Evolutionary conservation across 2,888 invertebrate species (phyloP), one percentile per base, ranked within the genome.

Genomic region (Malthinus seriepunctatus): DNA sequence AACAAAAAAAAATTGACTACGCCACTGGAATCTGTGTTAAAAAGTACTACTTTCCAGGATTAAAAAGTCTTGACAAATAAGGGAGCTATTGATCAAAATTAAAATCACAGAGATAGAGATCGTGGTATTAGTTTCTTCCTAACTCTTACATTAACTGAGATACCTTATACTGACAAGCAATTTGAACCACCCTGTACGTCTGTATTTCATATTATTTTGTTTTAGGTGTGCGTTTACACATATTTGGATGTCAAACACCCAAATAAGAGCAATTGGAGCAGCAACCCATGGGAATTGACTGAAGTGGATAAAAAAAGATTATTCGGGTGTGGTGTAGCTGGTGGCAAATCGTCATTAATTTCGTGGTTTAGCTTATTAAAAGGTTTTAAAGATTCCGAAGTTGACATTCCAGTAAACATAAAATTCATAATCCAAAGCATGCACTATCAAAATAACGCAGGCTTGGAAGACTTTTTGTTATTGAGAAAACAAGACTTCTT

Each of bases 371-470:
- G 80, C 49, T 76, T 75, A 0, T 68, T 81, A 8, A 69, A 77
- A 56, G 74, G 74, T 3, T 79, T 78, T 58, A 72, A 74, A 52
- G 56, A 68, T 8, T 65, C 71, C 1, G 68, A 73, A 6, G 68
- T 77, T 8, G 71, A 73, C 8, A 11, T 81, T 1, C 81, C 81
- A 0, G 76, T 81, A 1, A 81, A 81, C 63, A 63, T 81, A 3
- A 79, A 79, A 66, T 78, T 81, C 54, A 72, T 80, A 31, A 75
- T 76, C 61, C 80, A 81, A 64, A 76, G 78, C 1, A 79, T 79
- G 78, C 68, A 78, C 56, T 76, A 78, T 53, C 71, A 74, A 14
- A 66, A 73, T 8, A 78, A 77, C 46, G 56, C 68, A 35, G 80
- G 79, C 2, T 66, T 81, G 39, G 73, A 76, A 6, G 73, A 73